Percentiles rank a stretch among this genome's conserved stretches.
Evolutionary conservation across 35 echinoderm and acorn worm genomes (phyloP).

Genomic region (Patiria miniata): DNA sequence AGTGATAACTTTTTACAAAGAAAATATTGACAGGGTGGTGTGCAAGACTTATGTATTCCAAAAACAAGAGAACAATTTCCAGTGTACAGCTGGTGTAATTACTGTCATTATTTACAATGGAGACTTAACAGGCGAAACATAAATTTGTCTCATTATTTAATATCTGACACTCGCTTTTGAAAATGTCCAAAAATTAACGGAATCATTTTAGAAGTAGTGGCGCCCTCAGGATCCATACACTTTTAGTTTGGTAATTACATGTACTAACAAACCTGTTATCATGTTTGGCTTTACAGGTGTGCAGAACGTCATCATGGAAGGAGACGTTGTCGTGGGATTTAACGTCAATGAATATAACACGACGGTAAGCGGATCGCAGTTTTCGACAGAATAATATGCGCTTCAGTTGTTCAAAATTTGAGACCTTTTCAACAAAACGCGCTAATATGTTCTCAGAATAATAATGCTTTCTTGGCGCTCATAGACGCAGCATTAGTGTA

Average conservation of each 20-base stretch:
- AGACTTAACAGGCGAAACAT: no score
- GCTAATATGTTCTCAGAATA: background rate
- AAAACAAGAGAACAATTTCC: no score
- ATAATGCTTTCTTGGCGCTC: background rate
- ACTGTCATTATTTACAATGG: no score
- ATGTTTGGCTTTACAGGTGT: conserved; percentile 19
- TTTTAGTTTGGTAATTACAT: no score
- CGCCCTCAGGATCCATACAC: no score
- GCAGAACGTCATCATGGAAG: conserved; percentile 43
- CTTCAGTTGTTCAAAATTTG: background rate
- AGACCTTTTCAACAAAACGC: background rate
- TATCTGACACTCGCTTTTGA: no score
- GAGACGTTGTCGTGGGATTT: conserved; percentile 46
- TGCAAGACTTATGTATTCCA: no score
- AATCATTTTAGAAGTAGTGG: no score
- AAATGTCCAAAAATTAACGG: no score
- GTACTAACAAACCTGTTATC: background rate
- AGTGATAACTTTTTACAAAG: no score
- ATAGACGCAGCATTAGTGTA: background rate
- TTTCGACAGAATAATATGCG: background rate
- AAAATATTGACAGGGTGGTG: background rate
- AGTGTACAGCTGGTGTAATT: no score
- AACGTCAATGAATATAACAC: conserved; percentile 29
- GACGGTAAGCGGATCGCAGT: background rate
- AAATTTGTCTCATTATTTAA: no score